Percentiles rank a stretch among this genome's conserved stretches.
phyloP scores from a whole-genome alignment of 2,113 vertebrate species.

The Oryzias woworae region DNA sequence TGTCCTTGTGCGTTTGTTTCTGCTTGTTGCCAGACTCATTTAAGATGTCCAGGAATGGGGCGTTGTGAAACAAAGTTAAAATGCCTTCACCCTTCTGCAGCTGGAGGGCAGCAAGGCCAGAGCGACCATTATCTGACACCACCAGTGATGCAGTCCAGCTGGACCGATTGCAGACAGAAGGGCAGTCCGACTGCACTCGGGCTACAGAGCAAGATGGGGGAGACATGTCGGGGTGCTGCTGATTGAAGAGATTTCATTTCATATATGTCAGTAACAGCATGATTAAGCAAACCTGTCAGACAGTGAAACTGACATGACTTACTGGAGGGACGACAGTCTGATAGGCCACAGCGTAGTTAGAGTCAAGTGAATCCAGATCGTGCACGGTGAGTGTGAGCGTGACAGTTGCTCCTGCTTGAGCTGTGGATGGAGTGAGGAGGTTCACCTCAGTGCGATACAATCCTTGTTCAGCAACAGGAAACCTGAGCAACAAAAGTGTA shows the following conservation, averaged over 20 bases:
- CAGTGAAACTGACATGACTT: constrained; percentile 14
- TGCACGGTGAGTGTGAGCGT: constrained; percentile 75
- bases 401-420: constrained; percentile 62
- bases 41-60: constrained; percentile 9
- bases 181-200: constrained; percentile 53
- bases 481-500: constrained; percentile 48
- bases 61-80: constrained; percentile 57
- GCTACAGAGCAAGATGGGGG: constrained; percentile 69
- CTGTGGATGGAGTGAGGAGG: constrained; percentile 69
- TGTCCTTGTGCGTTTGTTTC: constrained; percentile 16
- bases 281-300: not conserved
- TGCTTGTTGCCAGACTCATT: not conserved
- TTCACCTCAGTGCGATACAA: constrained; percentile 67
- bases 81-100: constrained; percentile 64
- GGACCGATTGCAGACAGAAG: constrained; percentile 52
- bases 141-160: constrained; percentile 71
- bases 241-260: not conserved
- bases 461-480: constrained; percentile 58
- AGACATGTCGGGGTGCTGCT: constrained; percentile 64
- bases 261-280: not conserved
- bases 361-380: constrained; percentile 53
- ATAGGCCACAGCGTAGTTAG: constrained; percentile 78
- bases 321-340: constrained; percentile 75
- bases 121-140: constrained; percentile 72
- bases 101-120: constrained; percentile 72